Evolutionary conservation across 2,113 vertebrate species (phyloP), one percentile per base, ranked within the genome.

Genomic region (Merops nubicus): DNA sequence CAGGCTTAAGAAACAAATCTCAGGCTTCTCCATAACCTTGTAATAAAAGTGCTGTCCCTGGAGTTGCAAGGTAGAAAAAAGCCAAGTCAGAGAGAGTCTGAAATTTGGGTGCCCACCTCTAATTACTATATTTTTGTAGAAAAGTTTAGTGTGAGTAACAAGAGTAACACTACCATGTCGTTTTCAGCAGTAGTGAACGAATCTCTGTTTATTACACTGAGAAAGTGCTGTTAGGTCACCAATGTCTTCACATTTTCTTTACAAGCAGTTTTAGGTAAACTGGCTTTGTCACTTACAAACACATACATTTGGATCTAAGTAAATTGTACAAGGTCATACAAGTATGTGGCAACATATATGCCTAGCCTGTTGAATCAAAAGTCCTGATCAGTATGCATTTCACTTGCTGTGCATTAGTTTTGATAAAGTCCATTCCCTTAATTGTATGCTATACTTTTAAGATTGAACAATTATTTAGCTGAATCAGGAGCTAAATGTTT

Each of bases 131-230:
- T 43, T 53, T 85, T 88, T 67, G 23, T 47, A 38, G 8, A 82
- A 25, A 62, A 45, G 28, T 53, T 43, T 31, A 60, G 26, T 25
- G 11, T 26, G 28, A 25, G 2, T 8, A 11, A 33, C 34, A 45
- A 22, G n/a, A 26, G 1, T 10, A 74, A 36, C 2, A 26, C 11
- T 43, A 40, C 2, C 8, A 31, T 1, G 2, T 18, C 21, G 2
- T 43, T 89, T 76, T 84, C 19, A 84, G 21, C 25, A 73, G 20
- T 6, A 50, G 9, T 60, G 11, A 64, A 16, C 5, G 0, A 31
- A 21, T 38, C 47, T 60, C 51, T 54, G 4, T 31, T 91, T 54
- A 29, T 56, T 73, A 69, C 77, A 85, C 53, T 34, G 28, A 45
- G 59, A 59, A 83, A 48, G 5, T 47, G 3, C 3, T 70, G 10